Evolutionary conservation across 2,888 invertebrate genomes (phyloP), one percentile per base, ranked within the genome.

Genomic region (Eristalinus aeneus): DNA sequence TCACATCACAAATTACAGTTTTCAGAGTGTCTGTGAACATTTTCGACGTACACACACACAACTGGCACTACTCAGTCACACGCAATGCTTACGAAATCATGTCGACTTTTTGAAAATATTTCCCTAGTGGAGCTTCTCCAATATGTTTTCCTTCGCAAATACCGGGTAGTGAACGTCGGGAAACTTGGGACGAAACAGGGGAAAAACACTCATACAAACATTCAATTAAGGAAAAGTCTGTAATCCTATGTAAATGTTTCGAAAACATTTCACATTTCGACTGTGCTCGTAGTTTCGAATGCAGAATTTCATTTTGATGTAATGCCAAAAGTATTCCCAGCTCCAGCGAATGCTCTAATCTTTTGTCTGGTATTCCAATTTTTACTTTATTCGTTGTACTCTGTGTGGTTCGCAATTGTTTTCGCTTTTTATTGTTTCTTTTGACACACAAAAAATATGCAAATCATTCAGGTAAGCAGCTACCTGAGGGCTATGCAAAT

Each of bases 391-490:
- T 27, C 46, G 60, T 31, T 22, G 39, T 6, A 32, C 6, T 32
- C 61, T 56, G 9, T 39, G 69, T 31, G 36, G 39, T 39, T 16
- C 20, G 68, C 68, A 69, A 77, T 77, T 77, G 76, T 77, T 77
- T 77, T 77, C 36, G 54, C n/a, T 69, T 77, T 67, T 39, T 76
- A 76, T 54, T 76, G 68, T 77, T 69, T 12, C 73, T 67, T 74
- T 74, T 23, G 27, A 22, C 53, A 34, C 56, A 69, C 27, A 54
- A 63, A 63, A 77, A 68, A 61, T 77, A 77, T 77, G 76, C 68
- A 69, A 77, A 69, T 77, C 76, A 77, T 77, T 77, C 69, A 77
- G 76, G 76, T 77, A 77, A 77, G 56, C 69, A 69, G 54, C 54
- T 31, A 69, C 76, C 76, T 69, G 31, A 69, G 76, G 76, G 69